Base-by-base conservation (phyloP, 2,797 vertebrate genomes). In the Scleropages formosus region DNA sequence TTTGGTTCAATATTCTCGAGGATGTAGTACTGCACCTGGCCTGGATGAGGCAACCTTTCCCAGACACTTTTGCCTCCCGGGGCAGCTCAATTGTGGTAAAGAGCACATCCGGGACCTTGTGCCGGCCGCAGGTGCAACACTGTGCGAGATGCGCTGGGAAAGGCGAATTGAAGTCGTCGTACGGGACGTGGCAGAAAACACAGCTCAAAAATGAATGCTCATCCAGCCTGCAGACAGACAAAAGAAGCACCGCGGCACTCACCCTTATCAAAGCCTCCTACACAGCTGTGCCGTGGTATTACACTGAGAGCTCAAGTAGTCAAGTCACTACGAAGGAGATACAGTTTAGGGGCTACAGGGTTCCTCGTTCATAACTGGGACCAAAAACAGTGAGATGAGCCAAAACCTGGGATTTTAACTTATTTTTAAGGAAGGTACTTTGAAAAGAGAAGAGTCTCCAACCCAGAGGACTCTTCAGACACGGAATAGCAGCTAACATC, bases 31-130 rank as follows among this genome's bases (percentile, higher is more conserved):
- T 59, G 58, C 91, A 99, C 98, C 98, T 96, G 86, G 98, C 97
- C 89, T 99, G 98, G 85, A 99, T 98, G n/a, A 98, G 94, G 85
- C 97, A 98, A 79, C 98, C 98, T 79, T 98, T 98, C 59, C 98
- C 98, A 58, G 95, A 90, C 65, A 98, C 91, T 6, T 90, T 77
- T 31, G 96, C 95, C 61, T 98, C 96, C n/a, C 82, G 12, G 26
- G 98, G 98, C 80, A 98, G 85, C 84, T 99, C 95, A 27, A 99
- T 95, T 18, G 96, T 98, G 77, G 98, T 98, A 81, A 99, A 99
- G 51, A 99, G 94, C 74, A 98, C 95, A 80, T 99, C 97, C 0
- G 97, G 98, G 78, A 99, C 96, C 89, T 98, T 98, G 75, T 96
- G 95, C 51, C 94, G 92, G 77, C 94, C 92, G 82, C 98, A 99